Percentiles rank a stretch among this genome's conserved stretches.
phyloP scores from a whole-genome alignment of 2,888 invertebrate species.

The Busseola fusca region DNA sequence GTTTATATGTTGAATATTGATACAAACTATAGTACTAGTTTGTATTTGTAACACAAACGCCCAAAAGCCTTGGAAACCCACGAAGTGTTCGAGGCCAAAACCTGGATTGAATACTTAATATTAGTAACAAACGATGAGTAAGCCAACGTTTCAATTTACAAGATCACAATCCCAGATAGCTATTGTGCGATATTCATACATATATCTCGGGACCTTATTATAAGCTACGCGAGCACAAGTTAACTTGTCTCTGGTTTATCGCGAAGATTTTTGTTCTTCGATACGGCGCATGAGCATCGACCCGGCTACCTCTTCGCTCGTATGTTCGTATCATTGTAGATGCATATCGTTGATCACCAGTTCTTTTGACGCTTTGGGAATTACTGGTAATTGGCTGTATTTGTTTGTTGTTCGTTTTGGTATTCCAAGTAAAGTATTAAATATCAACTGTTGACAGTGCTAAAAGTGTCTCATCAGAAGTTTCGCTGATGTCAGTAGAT shows the following conservation, averaged over 20 bases:
- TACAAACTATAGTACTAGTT: background rate
- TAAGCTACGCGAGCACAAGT: slow-evolving; percentile 81
- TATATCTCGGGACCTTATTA: slow-evolving; percentile 83
- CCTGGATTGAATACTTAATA: slow-evolving; percentile 60
- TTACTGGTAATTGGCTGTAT: slow-evolving; percentile 70
- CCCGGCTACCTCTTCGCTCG: slow-evolving; percentile 63
- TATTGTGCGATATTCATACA: slow-evolving; percentile 81
- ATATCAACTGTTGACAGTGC: background rate
- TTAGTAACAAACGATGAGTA: slow-evolving; percentile 75
- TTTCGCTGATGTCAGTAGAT: background rate
- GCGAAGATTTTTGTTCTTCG: slow-evolving; percentile 82
- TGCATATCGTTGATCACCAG: slow-evolving; percentile 70
- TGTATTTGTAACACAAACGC: slow-evolving; percentile 7
- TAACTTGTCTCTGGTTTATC: slow-evolving; percentile 87
- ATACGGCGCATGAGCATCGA: slow-evolving; percentile 77
- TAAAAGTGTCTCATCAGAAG: background rate
- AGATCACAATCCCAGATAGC: slow-evolving; percentile 83
- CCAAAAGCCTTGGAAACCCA: slow-evolving; percentile 50
- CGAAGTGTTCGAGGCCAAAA: slow-evolving; percentile 41
- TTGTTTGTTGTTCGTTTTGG: slow-evolving; percentile 27
- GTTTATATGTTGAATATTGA: background rate
- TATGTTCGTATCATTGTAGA: slow-evolving; percentile 75
- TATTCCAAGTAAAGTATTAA: slow-evolving; percentile 11
- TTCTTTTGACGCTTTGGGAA: slow-evolving; percentile 70
- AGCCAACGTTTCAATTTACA: slow-evolving; percentile 86